Evolutionary conservation across 2,888 invertebrate genomes (phyloP).

Genomic region (Monochamus alternatus): DNA sequence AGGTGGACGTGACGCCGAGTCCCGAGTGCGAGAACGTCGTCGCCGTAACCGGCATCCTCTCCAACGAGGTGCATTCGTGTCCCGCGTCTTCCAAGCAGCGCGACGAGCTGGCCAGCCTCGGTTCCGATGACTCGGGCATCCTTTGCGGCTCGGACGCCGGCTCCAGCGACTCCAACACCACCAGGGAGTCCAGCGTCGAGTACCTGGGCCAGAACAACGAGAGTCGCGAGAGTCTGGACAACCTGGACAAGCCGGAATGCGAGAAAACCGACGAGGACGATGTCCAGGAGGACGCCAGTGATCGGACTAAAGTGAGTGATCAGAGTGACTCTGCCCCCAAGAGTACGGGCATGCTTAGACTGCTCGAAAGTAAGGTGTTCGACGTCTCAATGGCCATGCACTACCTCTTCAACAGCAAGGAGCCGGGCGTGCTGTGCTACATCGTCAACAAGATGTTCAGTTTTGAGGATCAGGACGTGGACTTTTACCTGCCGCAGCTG

Average conservation of each 20-base stretch:
- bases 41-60: constrained; percentile 64
- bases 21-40: constrained; percentile 75
- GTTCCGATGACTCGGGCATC: constrained; percentile 88
- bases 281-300: constrained; percentile 62
- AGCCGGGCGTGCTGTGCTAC: constrained; percentile 97
- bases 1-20: constrained; percentile 83
- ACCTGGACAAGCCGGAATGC: constrained; percentile 45
- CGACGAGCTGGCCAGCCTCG: constrained; percentile 77
- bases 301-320: constrained; percentile 64
- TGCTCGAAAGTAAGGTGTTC: constrained; percentile 98
- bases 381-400: constrained; percentile 99
- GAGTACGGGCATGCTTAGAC: constrained; percentile 82
- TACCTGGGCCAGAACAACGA: constrained; percentile 70
- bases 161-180: constrained; percentile 69
- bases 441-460: constrained; percentile 98
- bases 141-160: constrained; percentile 76
- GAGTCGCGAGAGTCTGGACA: constrained; percentile 83
- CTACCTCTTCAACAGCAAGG: constrained; percentile 98
- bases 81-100: constrained; percentile 70
- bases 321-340: constrained; percentile 47
- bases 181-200: constrained; percentile 73
- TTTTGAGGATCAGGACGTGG: constrained; percentile 92
- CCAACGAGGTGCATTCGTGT: constrained; percentile 61
- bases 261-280: constrained; percentile 31
- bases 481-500: constrained; percentile 98